These are phyloP conservation scores for Poliocrania exsul DNA, from an alignment of 2,797 vertebrate genomes.

Conservation along the genomic window DNA sequence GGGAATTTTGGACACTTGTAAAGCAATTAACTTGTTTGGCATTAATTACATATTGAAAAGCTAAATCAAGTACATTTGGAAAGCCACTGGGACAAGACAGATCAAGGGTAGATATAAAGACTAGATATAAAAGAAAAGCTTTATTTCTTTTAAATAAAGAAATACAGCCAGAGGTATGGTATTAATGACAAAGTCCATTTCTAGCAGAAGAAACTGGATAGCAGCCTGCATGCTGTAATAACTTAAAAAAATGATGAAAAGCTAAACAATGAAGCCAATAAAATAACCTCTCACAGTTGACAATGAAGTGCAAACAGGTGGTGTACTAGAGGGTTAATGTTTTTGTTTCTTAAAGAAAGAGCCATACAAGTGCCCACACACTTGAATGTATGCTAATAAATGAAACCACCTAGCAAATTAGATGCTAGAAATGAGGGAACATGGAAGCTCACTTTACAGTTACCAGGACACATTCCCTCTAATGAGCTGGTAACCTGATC, in stretches of 20 bases:
- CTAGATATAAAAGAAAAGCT: constrained; percentile 68
- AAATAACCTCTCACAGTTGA: constrained; percentile 49
- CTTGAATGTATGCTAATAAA: constrained; percentile 71
- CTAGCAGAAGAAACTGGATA: constrained; percentile 57
- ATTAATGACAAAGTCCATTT: constrained; percentile 72
- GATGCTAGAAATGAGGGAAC: constrained; percentile 44
- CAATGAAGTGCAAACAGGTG: constrained; percentile 80
- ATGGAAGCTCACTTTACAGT: constrained; percentile 53
- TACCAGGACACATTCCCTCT: constrained; percentile 44
- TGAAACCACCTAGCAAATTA: constrained; percentile 61
- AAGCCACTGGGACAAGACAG: constrained; percentile 74
- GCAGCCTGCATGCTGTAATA: constrained; percentile 58
- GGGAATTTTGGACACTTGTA: constrained; percentile 84
- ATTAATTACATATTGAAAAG: constrained; percentile 87
- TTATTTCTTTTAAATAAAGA: constrained; percentile 72
- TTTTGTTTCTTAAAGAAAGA: constrained; percentile 68
- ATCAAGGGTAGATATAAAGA: constrained; percentile 76
- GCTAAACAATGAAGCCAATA: constrained; percentile 63
- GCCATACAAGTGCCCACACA: constrained; percentile 68
- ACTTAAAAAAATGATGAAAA: constrained; percentile 65
- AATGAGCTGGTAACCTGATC: constrained; percentile 67
- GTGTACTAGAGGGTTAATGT: constrained; percentile 65
- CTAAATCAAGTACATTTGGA: constrained; percentile 87
- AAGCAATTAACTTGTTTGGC: constrained; percentile 87
- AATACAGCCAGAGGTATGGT: constrained; percentile 67